These are phyloP conservation scores for Bothrops jararaca DNA, from an alignment of 2,113 vertebrate genomes.

Conservation along the genomic window DNA sequence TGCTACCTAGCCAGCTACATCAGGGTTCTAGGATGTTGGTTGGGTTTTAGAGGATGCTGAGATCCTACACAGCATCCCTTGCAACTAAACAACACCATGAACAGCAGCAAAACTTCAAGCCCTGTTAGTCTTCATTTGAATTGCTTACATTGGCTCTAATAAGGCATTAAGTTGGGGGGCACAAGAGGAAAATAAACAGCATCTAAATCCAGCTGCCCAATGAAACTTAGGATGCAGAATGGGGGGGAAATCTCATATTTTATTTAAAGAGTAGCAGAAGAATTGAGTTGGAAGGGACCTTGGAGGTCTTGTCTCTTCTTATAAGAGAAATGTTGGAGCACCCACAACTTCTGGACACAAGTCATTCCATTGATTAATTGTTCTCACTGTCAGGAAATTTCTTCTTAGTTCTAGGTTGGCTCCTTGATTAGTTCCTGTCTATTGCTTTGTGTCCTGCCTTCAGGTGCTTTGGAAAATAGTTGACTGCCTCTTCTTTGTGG, in stretches of 20 bases:
- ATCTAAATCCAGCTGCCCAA: not conserved
- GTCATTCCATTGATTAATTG: not conserved
- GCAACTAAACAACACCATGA: not conserved
- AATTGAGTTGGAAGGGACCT: not conserved
- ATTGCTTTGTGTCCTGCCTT: not conserved
- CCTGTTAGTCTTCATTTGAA: not conserved
- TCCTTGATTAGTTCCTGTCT: not conserved
- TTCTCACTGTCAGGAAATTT: not conserved
- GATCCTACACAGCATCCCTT: not conserved
- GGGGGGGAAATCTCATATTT: not conserved
- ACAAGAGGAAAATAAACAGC: not conserved
- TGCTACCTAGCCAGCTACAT: not conserved
- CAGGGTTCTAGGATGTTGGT: not conserved
- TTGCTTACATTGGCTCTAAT: not conserved
- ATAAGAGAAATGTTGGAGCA: not conserved
- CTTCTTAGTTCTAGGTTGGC: not conserved
- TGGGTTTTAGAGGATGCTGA: not conserved
- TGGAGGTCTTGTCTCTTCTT: not conserved
- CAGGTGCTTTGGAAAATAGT: not conserved
- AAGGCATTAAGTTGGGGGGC: not conserved
- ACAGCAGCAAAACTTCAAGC: not conserved
- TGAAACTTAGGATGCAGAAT: not conserved
- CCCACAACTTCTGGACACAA: too few species aligned
- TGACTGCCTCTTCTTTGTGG: not conserved
- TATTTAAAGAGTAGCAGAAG: constrained; percentile 2